Evolutionary conservation across 1,140 invertebrate species (phyloP).

Genomic region (Anoplolepis gracilipes): DNA sequence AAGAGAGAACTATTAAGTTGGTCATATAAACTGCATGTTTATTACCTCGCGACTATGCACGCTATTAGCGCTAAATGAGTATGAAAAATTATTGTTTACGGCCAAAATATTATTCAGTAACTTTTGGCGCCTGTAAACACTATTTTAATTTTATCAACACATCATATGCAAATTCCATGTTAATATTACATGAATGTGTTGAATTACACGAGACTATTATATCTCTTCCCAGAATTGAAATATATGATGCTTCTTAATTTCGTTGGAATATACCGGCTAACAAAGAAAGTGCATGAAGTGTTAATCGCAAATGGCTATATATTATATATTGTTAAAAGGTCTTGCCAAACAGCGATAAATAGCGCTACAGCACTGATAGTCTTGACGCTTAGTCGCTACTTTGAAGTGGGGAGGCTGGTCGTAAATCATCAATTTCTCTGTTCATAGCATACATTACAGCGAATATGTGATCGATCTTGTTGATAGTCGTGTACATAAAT

Average conservation of each 20-base stretch:
- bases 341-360: too few relatives aligned
- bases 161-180: not conserved
- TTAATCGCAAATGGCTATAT: too few relatives aligned
- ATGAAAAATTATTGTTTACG: not conserved
- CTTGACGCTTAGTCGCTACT: too few relatives aligned
- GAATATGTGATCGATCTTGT: too few relatives aligned
- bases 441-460: too few relatives aligned
- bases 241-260: conserved; percentile 8
- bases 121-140: not conserved
- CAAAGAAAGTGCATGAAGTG: too few relatives aligned
- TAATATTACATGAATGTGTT: not conserved
- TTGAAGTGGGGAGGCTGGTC: too few relatives aligned
- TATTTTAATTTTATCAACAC: conserved; percentile 29
- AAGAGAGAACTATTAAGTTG: conserved; percentile 51
- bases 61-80: conserved; percentile 19
- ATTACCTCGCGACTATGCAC: conserved; percentile 27
- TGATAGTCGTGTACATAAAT: too few relatives aligned
- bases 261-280: conserved; percentile 13
- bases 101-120: not conserved
- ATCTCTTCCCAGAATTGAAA: not conserved
- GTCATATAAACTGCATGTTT: conserved; percentile 28
- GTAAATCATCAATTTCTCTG: too few relatives aligned
- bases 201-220: conserved; percentile 17
- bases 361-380: too few relatives aligned
- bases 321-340: too few relatives aligned